These are phyloP conservation scores for Coptotermes formosanus DNA, from an alignment of 1,140 invertebrate species.

Conservation along the genomic window DNA sequence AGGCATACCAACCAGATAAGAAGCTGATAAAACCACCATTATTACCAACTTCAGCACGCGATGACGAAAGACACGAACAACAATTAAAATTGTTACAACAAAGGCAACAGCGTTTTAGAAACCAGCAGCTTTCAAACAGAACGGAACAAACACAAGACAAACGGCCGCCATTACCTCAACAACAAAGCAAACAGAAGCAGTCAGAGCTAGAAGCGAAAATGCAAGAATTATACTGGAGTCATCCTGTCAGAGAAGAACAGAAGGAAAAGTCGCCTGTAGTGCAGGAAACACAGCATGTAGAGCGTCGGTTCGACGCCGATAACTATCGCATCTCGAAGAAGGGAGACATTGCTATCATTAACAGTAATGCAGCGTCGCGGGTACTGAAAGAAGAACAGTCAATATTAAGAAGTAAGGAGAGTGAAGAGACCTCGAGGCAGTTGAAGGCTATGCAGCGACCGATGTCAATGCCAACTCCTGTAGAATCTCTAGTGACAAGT, in stretches of 20 bases:
- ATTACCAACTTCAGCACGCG: neutral
- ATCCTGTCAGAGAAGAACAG: neutral
- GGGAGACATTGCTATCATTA: slow-evolving; percentile 37
- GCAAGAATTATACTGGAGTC: no score
- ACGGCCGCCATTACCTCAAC: slow-evolving; percentile 3
- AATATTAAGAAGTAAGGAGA: neutral
- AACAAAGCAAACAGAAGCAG: slow-evolving; percentile 24
- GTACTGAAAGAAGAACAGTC: slow-evolving; percentile 16
- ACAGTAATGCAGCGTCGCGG: slow-evolving; percentile 27
- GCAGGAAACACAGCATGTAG: slow-evolving; percentile 15
- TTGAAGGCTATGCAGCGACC: neutral
- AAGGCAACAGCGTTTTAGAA: neutral
- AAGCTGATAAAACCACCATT: neutral
- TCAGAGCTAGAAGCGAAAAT: neutral
- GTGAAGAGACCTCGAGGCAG: slow-evolving; percentile 1
- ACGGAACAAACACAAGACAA: neutral
- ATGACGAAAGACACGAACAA: neutral
- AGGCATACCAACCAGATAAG: neutral
- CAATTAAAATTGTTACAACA: neutral
- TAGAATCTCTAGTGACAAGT: slow-evolving; percentile 41
- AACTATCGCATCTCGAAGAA: slow-evolving; percentile 37
- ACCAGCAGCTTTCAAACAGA: neutral
- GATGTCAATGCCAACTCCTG: neutral
- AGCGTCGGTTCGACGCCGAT: slow-evolving; percentile 36
- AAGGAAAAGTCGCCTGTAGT: neutral